Evolutionary conservation across 2,797 vertebrate species (phyloP).

Genomic region (Loriculus beryllinus): DNA sequence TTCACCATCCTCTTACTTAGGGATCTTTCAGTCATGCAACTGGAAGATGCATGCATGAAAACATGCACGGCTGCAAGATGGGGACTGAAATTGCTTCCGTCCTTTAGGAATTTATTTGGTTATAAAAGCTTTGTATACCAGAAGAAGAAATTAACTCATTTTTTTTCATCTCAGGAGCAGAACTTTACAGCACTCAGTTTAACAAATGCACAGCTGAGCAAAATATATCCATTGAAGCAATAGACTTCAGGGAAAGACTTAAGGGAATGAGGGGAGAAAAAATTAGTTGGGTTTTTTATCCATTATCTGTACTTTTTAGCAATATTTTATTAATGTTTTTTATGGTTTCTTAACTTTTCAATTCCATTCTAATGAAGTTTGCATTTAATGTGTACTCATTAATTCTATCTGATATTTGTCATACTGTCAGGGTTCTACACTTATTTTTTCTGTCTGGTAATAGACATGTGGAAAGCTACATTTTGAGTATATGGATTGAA

Average conservation of each 20-base stretch:
- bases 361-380: conserved; percentile 56
- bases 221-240: neutral
- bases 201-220: neutral
- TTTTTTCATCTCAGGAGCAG: neutral
- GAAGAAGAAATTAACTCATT: neutral
- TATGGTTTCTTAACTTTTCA: conserved; percentile 41
- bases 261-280: neutral
- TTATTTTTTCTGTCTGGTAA: conserved; percentile 17
- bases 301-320: conserved; percentile 9
- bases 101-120: neutral
- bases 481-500: neutral
- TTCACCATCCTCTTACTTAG: neutral
- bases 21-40: neutral
- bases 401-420: conserved; percentile 26
- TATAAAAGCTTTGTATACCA: neutral
- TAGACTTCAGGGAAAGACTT: neutral
- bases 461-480: neutral
- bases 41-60: neutral
- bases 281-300: neutral
- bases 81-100: neutral
- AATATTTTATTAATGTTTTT: conserved; percentile 44
- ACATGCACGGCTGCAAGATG: neutral
- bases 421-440: conserved; percentile 19
- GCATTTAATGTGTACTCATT: conserved; percentile 4
- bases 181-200: neutral